Percentiles rank a stretch among this genome's conserved stretches.
Conservation (phyloP, 2,113 vertebrate genomes). For the Erythrolamprus reginae region DNA sequence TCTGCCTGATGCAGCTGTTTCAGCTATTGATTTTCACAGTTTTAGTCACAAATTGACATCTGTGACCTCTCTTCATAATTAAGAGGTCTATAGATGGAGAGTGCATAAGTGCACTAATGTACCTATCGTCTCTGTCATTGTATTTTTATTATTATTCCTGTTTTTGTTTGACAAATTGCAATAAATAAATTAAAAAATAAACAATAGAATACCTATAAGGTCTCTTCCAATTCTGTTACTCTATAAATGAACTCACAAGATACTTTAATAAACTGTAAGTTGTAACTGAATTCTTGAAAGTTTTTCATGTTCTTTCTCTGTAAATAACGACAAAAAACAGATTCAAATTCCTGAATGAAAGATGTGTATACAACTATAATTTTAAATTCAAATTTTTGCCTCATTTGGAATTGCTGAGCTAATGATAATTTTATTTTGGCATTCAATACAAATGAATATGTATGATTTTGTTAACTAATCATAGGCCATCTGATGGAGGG, state of each 20-base stretch:
- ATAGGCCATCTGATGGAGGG: background rate
- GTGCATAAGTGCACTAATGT: too few species aligned
- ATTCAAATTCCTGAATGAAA: background rate
- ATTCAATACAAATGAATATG: background rate
- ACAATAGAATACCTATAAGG: too few species aligned
- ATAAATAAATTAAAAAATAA: too few species aligned
- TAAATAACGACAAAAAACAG: background rate
- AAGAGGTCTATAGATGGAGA: too few species aligned
- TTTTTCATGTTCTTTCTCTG: background rate
- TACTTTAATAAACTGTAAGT: slow-evolving; percentile 33
- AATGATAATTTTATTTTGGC: background rate
- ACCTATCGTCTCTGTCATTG: too few species aligned
- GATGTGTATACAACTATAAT: background rate
- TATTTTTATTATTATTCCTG: too few species aligned
- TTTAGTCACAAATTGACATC: too few species aligned
- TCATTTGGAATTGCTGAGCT: background rate
- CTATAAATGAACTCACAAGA: background rate
- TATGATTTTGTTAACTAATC: background rate
- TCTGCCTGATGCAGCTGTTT: too few species aligned
- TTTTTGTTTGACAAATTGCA: too few species aligned
- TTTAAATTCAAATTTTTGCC: background rate
- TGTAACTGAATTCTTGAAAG: background rate
- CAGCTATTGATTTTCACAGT: too few species aligned
- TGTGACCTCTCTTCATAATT: too few species aligned
- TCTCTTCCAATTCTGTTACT: too few species aligned